Evolutionary conservation across 2,888 invertebrate species (phyloP).

Genomic region (Cheilosia soror): DNA sequence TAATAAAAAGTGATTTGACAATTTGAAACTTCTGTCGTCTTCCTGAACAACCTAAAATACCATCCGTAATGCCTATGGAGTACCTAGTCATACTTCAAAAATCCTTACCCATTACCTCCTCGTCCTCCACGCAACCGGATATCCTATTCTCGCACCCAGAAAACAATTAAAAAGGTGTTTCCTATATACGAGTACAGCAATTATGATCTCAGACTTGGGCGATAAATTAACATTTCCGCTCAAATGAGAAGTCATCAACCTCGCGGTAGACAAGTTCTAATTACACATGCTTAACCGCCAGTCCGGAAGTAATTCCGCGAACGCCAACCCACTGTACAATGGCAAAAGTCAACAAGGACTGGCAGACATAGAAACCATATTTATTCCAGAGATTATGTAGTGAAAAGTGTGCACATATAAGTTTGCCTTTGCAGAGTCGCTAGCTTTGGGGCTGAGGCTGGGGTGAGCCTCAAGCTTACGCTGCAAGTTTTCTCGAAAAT

Average conservation of each 20-base stretch:
- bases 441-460: background rate
- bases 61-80: too few species aligned
- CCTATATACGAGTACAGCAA: conserved; percentile 36
- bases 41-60: too few species aligned
- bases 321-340: conserved; percentile 22
- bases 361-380: conserved; percentile 2
- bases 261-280: conserved; percentile 46
- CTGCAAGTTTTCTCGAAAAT: conserved; percentile 44
- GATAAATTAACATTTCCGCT: conserved; percentile 64
- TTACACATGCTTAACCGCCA: conserved; percentile 56
- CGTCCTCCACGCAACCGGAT: conserved; percentile 13
- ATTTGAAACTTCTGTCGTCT: too few species aligned
- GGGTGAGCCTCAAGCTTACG: conserved; percentile 33
- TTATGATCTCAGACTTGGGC: conserved; percentile 64
- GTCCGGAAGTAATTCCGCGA: conserved; percentile 55
- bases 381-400: conserved; percentile 36
- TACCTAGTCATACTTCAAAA: too few species aligned
- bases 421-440: conserved; percentile 17
- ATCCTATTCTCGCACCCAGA: conserved; percentile 9
- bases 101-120: background rate
- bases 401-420: background rate
- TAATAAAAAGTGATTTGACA: too few species aligned
- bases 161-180: conserved; percentile 68
- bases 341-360: conserved; percentile 64
- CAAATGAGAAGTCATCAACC: conserved; percentile 59